Evolutionary conservation across 2,888 invertebrate genomes (phyloP), one percentile per base, ranked within the genome.

Genomic region (Philonicus albiceps): DNA sequence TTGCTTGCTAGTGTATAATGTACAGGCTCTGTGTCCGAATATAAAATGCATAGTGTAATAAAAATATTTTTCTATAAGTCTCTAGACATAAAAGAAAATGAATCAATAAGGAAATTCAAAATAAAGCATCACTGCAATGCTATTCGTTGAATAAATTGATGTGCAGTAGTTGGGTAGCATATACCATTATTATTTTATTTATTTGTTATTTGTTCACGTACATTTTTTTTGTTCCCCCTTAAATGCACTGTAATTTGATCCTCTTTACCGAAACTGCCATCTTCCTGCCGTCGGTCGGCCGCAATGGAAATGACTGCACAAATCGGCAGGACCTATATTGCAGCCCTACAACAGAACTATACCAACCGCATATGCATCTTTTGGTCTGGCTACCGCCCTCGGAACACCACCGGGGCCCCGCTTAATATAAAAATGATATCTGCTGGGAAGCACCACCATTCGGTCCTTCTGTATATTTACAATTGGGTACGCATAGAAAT

Each of bases 181-280:
- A n/a, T n/a, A n/a, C n/a, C n/a, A n/a, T n/a, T n/a, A n/a, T n/a
- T n/a, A n/a, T 16, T 40, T 0, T 34, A 34, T 34, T 11, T 11
- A 11, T 37, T 11, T 49, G 13, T 49, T 49, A 49, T 49, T 49
- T 49, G 19, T 49, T 49, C 5, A 6, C n/a, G 49, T 16, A 49
- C 49, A 49, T 49, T 16, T 49, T 49, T n/a, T n/a, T n/a, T n/a
- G n/a, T n/a, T n/a, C n/a, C n/a, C 49, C n/a, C n/a, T 49, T 49
- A 64, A 64, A 80, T 16, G 53, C 16, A 78, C 4, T 78, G 80
- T 80, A 80, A 80, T 80, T 80, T 80, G 53, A 80, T 80, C 49
- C 31, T 80, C 49, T 49, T 76, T 80, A 11, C 80, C 53, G 30
- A 22, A 80, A 30, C 80, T 27, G n/a, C 31, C 80, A 30, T 30